These are phyloP conservation scores for Sanderia malayensis DNA, from an alignment of 30 jellyfish, hydroid and myxozoan genomes.

Conservation along the genomic window DNA sequence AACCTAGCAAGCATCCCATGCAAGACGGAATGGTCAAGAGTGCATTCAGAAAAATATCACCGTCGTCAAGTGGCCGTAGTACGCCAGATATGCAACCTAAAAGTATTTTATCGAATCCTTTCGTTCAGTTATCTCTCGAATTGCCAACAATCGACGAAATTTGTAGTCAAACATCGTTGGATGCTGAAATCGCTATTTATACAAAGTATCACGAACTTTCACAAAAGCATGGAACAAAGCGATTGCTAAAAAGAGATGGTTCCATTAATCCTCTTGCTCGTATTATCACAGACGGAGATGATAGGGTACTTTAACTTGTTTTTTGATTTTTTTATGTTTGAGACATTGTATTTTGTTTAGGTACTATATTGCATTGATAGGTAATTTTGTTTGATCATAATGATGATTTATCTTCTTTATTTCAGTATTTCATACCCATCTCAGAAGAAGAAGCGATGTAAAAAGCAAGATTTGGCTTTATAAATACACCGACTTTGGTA, in stretches of 20 bases:
- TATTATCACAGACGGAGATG: slow-evolving; percentile 22
- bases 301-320: too few species aligned
- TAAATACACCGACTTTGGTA: too few species aligned
- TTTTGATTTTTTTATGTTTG: too few species aligned
- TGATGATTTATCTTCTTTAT: too few species aligned
- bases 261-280: slow-evolving; percentile 39
- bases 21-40: not conserved
- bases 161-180: slow-evolving; percentile 10
- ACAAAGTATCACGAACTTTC: slow-evolving; percentile 47
- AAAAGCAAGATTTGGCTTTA: too few species aligned
- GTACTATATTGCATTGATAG: too few species aligned
- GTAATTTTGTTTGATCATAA: too few species aligned
- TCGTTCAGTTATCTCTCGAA: not conserved
- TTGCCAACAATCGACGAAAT: not conserved
- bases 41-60: slow-evolving; percentile 30
- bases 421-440: too few species aligned
- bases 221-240: slow-evolving; percentile 14
- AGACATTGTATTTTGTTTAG: too few species aligned
- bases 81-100: not conserved
- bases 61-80: not conserved
- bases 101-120: not conserved
- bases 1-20: not conserved
- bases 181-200: slow-evolving; percentile 38
- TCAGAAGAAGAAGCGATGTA: too few species aligned
- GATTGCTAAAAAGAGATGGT: slow-evolving; percentile 22